Evolutionary conservation across 1,140 invertebrate species (phyloP), one percentile per base, ranked within the genome.

Genomic region (Stegodyphus mimosarum): DNA sequence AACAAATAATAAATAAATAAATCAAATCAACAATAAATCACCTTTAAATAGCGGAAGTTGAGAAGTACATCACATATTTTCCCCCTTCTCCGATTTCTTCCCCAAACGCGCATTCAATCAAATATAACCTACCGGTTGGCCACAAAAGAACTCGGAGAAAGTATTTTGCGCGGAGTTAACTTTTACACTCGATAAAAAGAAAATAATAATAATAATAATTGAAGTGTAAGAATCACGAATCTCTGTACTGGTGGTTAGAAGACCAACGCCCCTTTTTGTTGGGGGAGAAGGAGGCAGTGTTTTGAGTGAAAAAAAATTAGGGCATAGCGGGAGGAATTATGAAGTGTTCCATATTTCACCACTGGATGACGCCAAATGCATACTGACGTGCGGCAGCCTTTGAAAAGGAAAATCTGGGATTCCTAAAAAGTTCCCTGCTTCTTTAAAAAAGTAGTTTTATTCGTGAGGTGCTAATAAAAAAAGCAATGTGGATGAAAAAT

Each of bases 271-370:
- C 33, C 1, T 33, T 33, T 33, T 33, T 33, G 33, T 33, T 33
- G 33, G 33, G 33, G 33, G 33, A 33, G 33, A 3, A 33, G 33
- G 33, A 33, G 33, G 33, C 33, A 33, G 33, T 33, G 33, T 33
- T 33, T 33, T 33, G 33, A 33, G 33, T 33, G 15, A 60, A 60
- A 60, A 60, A 15, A 60, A 60, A 60, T 15, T 60, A 60, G 55
- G 15, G 5, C 55, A 60, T 9, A 60, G 48, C 33, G 53, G 33
- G 52, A 76, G 48, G 48, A 63, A 66, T 66, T 64, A 51, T 18
- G 55, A 76, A 76, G 60, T 50, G 60, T 66, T 76, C 74, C 74
- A 76, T 76, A 76, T 76, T 76, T 76, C 74, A 76, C 60, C 48
- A 10, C 33, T 9, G 33, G 60, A 51, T 64, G 15, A 15, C 55